Percentiles rank a stretch among this genome's conserved stretches.
phyloP scores from a whole-genome alignment of 2,797 vertebrate genomes.

The Bradypodion pumilum region DNA sequence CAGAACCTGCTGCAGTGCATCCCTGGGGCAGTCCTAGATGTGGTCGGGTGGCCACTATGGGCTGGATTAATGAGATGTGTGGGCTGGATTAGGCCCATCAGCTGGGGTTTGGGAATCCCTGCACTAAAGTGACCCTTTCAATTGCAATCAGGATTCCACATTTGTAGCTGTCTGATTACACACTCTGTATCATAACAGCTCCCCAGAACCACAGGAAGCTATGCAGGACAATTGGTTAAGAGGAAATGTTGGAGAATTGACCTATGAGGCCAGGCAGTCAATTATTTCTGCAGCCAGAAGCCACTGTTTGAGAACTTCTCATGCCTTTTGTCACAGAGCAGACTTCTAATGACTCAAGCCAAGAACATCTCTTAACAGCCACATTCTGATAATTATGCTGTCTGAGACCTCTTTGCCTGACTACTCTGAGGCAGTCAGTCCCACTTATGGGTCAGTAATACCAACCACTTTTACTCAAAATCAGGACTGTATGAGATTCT shows the following conservation, averaged over 20 bases:
- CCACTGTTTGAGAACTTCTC: background rate
- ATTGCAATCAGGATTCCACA: too few relatives aligned
- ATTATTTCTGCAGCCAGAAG: slow-evolving; percentile 6
- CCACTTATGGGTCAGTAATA: background rate
- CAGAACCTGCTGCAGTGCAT: too few relatives aligned
- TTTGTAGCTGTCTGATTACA: too few relatives aligned
- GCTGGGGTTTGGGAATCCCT: too few relatives aligned
- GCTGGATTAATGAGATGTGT: too few relatives aligned
- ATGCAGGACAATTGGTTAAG: background rate
- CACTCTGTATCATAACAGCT: background rate
- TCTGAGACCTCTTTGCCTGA: background rate
- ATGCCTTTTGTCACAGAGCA: background rate
- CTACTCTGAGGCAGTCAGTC: background rate
- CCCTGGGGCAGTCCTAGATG: too few relatives aligned
- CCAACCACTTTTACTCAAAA: background rate
- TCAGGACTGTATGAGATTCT: background rate
- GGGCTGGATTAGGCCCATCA: too few relatives aligned
- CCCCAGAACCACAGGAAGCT: background rate
- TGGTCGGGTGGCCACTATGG: too few relatives aligned
- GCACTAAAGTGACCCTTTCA: too few relatives aligned
- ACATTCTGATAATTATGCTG: background rate
- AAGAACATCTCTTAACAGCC: background rate
- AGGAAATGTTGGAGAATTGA: slow-evolving; percentile 1
- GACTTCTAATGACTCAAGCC: slow-evolving; percentile 3
- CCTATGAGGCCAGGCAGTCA: slow-evolving; percentile 10